These are phyloP conservation scores for Capitulum mitella DNA, from an alignment of 2,888 invertebrate species.

Conservation along the genomic window DNA sequence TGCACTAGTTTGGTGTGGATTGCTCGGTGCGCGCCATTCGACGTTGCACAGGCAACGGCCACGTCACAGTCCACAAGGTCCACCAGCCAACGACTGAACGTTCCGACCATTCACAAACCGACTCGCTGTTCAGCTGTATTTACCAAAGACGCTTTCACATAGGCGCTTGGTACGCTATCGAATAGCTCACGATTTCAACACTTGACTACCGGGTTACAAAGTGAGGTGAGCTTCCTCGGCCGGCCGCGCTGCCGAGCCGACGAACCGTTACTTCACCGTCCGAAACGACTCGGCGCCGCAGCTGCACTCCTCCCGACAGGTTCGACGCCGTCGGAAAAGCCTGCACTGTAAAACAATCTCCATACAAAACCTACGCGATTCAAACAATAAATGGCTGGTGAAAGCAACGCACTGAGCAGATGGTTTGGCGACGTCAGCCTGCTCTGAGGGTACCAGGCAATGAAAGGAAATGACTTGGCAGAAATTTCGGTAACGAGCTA, in stretches of 20 bases:
- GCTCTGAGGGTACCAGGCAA: background rate
- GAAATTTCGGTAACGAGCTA: too few relatives aligned
- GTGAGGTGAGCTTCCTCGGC: background rate
- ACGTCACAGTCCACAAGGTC: too few relatives aligned
- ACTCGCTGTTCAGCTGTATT: background rate
- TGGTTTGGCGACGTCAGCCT: background rate
- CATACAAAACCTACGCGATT: background rate
- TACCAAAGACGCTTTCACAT: background rate
- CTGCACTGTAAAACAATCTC: background rate
- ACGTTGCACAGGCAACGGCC: too few relatives aligned
- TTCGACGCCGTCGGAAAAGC: background rate
- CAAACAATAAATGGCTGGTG: background rate
- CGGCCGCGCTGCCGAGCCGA: background rate
- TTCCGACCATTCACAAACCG: too few relatives aligned
- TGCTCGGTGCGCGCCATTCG: too few relatives aligned
- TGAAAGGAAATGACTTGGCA: too few relatives aligned
- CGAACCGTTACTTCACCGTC: background rate
- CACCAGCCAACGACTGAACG: too few relatives aligned
- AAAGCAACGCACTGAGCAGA: background rate
- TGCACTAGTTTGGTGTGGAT: too few relatives aligned
- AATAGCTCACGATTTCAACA: conserved; percentile 4
- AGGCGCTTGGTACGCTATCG: background rate
- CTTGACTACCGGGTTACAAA: background rate
- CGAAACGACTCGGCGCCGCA: background rate
- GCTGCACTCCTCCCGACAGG: background rate